phyloP scores from a whole-genome alignment of 1,140 invertebrate species.

The Ostrea edulis region DNA sequence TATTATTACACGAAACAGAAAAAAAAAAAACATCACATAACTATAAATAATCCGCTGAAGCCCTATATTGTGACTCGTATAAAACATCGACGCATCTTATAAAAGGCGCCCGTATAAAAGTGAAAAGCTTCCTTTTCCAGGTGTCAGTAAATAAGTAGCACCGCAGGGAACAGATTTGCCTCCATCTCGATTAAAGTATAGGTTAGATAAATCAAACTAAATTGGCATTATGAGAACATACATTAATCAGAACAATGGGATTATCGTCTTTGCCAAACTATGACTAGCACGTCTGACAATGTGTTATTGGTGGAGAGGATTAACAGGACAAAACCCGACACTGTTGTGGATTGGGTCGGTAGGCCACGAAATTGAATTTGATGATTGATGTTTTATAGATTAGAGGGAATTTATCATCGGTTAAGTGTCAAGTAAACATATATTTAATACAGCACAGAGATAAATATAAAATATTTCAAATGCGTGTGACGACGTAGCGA shows the following conservation, averaged over 20 bases:
- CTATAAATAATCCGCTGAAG: slow-evolving; percentile 4
- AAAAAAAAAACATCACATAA: neutral
- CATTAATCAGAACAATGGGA: slow-evolving; percentile 17
- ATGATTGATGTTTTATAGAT: neutral
- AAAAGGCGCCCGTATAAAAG: slow-evolving; percentile 1
- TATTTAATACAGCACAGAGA: no score
- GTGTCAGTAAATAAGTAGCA: neutral
- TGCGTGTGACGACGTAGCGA: no score
- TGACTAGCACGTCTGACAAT: slow-evolving; percentile 27
- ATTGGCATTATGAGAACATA: neutral
- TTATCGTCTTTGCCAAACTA: slow-evolving; percentile 8
- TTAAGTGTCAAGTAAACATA: neutral
- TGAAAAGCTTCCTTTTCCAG: neutral
- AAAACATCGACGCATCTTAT: neutral
- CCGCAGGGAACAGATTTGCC: neutral
- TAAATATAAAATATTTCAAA: no score
- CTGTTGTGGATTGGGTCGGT: neutral
- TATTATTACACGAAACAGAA: slow-evolving; percentile 32
- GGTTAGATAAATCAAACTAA: slow-evolving; percentile 22
- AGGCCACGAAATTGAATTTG: slow-evolving; percentile 1
- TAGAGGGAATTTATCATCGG: neutral
- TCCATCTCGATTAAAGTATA: slow-evolving; percentile 26
- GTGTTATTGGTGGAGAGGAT: neutral
- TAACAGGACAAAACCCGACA: neutral
- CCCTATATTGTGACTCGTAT: slow-evolving; percentile 4